Percentiles rank a stretch among this genome's conserved stretches.
Conservation (phyloP, 2,113 vertebrate genomes). For the Pyrgilauda ruficollis region DNA sequence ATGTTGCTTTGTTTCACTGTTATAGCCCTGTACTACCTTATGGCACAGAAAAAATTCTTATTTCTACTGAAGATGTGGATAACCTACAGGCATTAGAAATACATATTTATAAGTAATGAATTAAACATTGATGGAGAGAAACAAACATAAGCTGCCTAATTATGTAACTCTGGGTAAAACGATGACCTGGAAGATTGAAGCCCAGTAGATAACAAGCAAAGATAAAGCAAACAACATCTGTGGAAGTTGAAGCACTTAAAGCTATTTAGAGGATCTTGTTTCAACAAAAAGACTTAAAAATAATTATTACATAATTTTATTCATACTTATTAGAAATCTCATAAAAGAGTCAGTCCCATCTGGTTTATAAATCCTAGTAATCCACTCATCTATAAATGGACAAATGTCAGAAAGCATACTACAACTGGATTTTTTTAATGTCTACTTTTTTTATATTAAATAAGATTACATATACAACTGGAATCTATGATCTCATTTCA, state of each 20-base stretch:
- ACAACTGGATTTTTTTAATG: background rate
- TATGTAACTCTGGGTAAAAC: background rate
- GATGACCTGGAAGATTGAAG: background rate
- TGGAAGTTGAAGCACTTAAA: background rate
- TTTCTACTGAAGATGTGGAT: background rate
- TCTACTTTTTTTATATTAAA: background rate
- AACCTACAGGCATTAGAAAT: background rate
- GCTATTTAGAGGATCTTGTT: background rate
- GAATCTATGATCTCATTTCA: background rate
- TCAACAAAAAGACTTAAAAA: background rate
- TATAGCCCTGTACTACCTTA: background rate
- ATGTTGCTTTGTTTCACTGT: background rate
- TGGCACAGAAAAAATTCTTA: background rate
- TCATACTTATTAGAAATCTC: background rate
- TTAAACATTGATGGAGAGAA: background rate
- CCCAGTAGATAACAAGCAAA: background rate
- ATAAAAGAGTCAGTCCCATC: background rate
- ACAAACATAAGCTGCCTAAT: background rate
- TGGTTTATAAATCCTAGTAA: background rate
- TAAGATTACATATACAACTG: background rate
- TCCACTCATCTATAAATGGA: background rate
- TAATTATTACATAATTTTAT: background rate
- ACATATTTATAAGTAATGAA: slow-evolving; percentile 15
- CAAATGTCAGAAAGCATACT: background rate
- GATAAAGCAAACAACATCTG: background rate